A percentile compares a stretch with the other conserved stretches of the same genome.
phyloP scores from a whole-genome alignment of 2,113 vertebrate species.

The Ceratotherium simum region DNA sequence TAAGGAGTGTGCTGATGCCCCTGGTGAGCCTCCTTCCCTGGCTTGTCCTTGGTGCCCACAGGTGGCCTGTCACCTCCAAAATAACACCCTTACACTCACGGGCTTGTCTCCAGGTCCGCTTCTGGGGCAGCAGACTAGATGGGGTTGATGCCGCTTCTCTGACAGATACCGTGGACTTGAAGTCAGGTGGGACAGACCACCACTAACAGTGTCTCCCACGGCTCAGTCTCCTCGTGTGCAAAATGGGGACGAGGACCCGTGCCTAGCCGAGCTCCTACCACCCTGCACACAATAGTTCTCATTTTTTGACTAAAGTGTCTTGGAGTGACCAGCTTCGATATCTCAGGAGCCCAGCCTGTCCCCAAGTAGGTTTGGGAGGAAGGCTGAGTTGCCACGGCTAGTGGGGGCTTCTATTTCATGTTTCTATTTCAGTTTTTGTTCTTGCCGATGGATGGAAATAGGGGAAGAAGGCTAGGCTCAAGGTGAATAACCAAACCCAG shows the following conservation, averaged over 20 bases:
- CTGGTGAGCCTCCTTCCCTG: not conserved
- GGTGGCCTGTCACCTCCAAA: not conserved
- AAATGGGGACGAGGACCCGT: not conserved
- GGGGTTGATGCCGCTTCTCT: not conserved
- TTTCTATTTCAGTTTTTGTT: not conserved
- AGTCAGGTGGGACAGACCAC: not conserved
- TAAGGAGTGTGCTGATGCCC: not conserved
- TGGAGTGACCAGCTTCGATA: not conserved
- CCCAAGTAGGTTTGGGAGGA: not conserved
- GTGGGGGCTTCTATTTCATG: not conserved
- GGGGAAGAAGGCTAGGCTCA: not conserved
- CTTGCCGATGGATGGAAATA: not conserved
- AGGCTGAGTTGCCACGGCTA: not conserved
- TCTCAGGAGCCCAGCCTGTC: not conserved
- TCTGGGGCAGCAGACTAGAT: not conserved
- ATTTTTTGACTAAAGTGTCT: not conserved
- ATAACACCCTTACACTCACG: not conserved
- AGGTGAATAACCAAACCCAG: not conserved
- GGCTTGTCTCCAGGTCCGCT: not conserved
- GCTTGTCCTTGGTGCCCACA: not conserved
- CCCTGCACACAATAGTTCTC: no score
- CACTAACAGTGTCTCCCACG: accelerated
- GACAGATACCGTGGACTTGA: not conserved
- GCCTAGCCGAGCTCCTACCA: not conserved
- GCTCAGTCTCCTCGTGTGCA: not conserved